Conservation (phyloP, 2,797 vertebrate genomes). For the Chanos chanos region DNA sequence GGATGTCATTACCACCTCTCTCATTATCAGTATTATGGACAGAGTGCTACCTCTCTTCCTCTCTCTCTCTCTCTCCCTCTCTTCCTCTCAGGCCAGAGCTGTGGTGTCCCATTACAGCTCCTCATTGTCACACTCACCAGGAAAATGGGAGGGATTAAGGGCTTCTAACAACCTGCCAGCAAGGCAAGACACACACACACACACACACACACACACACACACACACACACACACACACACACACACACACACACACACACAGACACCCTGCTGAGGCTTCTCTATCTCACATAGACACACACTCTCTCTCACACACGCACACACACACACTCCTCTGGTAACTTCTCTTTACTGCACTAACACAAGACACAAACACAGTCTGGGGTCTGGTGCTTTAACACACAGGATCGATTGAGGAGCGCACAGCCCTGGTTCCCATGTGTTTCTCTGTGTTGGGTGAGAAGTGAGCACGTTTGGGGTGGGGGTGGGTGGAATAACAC, state of each 20-base stretch:
- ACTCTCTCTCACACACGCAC: not conserved
- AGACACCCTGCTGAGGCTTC: not conserved
- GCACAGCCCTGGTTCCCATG: conserved; percentile 13
- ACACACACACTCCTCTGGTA: not conserved
- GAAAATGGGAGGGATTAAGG: conserved; percentile 44
- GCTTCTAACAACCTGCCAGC: conserved; percentile 10
- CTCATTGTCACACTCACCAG: conserved; percentile 39
- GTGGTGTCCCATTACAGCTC: conserved; percentile 38
- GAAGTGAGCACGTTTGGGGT: not conserved
- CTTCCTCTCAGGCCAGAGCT: conserved; percentile 17
- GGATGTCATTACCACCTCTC: conserved; percentile 45
- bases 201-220: conserved; percentile 9
- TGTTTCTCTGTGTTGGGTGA: conserved; percentile 22
- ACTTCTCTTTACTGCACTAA: too few species aligned
- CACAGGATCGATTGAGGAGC: conserved; percentile 1
- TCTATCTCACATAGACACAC: not conserved
- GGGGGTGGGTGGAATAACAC: not conserved
- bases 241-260: conserved; percentile 1
- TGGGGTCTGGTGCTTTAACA: too few species aligned
- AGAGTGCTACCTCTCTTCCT: conserved; percentile 41
- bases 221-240: conserved; percentile 1
- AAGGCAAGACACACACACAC: conserved; percentile 22
- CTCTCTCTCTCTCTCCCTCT: too few species aligned
- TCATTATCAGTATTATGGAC: conserved; percentile 38
- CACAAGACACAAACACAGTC: too few species aligned